Base-by-base conservation (phyloP, 2,113 vertebrate species). In the Planiliza haematocheilus region DNA sequence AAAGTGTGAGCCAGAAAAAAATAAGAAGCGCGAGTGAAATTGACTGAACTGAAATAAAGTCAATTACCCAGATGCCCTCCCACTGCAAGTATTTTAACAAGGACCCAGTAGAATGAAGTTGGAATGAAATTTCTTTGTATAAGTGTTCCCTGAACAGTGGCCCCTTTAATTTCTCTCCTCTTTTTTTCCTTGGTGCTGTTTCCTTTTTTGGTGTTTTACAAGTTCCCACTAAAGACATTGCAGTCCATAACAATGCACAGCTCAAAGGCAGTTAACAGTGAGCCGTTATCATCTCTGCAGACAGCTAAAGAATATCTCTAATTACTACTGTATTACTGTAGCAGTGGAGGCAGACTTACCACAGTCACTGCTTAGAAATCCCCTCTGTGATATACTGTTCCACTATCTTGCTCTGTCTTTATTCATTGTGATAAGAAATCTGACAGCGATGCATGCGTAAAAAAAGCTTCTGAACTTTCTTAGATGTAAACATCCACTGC, bases 1-100 rank as follows among this genome's bases (percentile, higher is more conserved):
- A 68, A 49, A 82, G 69, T 39, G 59, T 18, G 34, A 74, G 53
- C 38, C 58, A 39, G 58, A 62, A 52, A 65, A n/a, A 61, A 74
- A 57, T 24, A 45, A 50, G 18, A 10, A 48, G 16, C 14, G 8
- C 16, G 41, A 80, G 78, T 65, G 34, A 79, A 85, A 85, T 71
- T 70, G 57, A 71, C 62, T 70, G 74, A 61, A 81, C 75, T 83
- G 77, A 86, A 88, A 85, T 81, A 79, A 82, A 84, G 85, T 79
- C 9, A 3, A 83, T 89, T 89, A 81, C 43, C 45, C 36, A 74
- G 60, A 86, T 82, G 45, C 68, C 74, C 71, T 82, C 75, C 69
- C 62, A 46, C 46, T 77, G 42, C 69, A 77, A 67, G 53, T 46
- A 42, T 55, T 79, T 68, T 57, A 78, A 63, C 83, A 64, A 62